These are phyloP conservation scores for Anguilla pacifica DNA, from an alignment of 2,797 vertebrate genomes.

Conservation along the genomic window DNA sequence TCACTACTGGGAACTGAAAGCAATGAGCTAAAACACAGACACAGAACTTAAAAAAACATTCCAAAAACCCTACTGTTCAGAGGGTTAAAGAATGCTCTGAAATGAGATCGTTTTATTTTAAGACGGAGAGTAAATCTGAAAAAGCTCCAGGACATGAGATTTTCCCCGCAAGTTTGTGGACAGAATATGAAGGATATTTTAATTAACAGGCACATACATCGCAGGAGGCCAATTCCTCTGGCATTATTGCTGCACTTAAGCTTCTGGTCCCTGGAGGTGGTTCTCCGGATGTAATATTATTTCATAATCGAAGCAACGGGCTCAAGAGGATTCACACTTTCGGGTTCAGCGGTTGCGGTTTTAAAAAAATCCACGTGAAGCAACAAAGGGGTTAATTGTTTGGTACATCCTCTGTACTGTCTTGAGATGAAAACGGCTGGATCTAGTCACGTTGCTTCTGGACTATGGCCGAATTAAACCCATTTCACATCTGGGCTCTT, in stretches of 20 bases:
- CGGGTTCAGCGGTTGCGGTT: not conserved
- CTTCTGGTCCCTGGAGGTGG: conserved; percentile 4
- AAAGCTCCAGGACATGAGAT: not conserved
- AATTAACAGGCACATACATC: not conserved
- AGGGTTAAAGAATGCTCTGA: not conserved
- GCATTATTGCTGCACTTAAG: not conserved
- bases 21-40: no score
- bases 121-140: not conserved
- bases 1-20: no score
- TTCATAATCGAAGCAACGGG: not conserved
- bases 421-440: conserved; percentile 20
- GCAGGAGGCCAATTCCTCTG: not conserved
- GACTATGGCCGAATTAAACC: conserved; percentile 29
- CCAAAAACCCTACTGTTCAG: no score
- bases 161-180: not conserved
- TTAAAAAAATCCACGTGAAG: conserved; percentile 8
- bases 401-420: conserved; percentile 15
- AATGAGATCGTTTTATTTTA: not conserved
- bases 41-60: no score
- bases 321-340: not conserved
- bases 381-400: not conserved
- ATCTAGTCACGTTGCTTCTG: not conserved
- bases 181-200: not conserved
- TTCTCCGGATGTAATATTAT: conserved; percentile 3
- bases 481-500: conserved; percentile 34